Base-by-base conservation (phyloP, 2,797 vertebrate genomes). In the Microchirus variegatus region DNA sequence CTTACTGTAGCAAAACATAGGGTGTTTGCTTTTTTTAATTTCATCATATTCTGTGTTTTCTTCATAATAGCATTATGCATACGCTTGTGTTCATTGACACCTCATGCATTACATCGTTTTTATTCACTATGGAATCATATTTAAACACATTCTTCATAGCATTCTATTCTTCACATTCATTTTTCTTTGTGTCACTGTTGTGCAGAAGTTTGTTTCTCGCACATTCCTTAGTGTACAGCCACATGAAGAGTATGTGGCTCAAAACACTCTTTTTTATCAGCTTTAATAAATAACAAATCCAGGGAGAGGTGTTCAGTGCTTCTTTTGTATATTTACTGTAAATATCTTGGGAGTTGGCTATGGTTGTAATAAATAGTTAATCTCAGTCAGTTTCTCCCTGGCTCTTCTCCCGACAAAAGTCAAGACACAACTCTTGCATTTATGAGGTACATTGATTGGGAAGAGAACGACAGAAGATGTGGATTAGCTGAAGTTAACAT, bases 341-440 rank as follows among this genome's bases (percentile, higher is more conserved):
- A 8, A 11, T 16, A 45, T 53, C 17, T 5, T 45, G n/a, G 31
- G n/a, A 55, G 19, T 2, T 16, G 64, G 13, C 35, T 10, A 17
- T 11, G 36, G 19, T 15, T 47, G 36, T 31, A 17, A 53, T 48
- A 48, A 18, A 59, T 13, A 64, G 22, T 57, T 22, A 22, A 22
- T 22, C 5, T 22, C 22, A 22, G 22, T 22, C 22, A 22, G 22
- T 22, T 3, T 22, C 3, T 22, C 2, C 22, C 22, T 22, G 22
- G 22, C 22, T 57, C 1, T 37, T 55, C 38, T 31, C 12, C 15
- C 11, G 55, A 19, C 45, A 38, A 40, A 10, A 44, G 31, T 31
- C 31, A 31, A 6, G 31, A 31, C 31, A 31, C 31, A 45, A 58
- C 4, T 15, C 7, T 26, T 38, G 7, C 31, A 35, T 40, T 47